Base-by-base conservation (phyloP, 92 coral and sea anemone genomes). In the Parazoanthus atlanticus region DNA sequence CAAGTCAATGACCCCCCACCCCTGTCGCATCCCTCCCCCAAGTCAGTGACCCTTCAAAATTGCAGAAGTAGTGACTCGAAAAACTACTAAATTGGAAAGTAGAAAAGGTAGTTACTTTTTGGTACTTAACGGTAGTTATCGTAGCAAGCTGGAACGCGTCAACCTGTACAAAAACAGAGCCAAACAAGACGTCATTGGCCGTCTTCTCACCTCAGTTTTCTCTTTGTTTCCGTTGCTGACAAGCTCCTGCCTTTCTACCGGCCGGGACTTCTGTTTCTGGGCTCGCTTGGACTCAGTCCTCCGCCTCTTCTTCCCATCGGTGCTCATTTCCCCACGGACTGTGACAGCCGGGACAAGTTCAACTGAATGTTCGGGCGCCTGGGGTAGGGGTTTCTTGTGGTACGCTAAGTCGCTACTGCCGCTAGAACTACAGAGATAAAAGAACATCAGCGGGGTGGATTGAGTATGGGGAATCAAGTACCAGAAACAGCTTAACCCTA, bases 321-420 rank as follows among this genome's bases (percentile, higher is more conserved):
- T 52, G 76, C 78, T 72, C 43, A 33, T 74, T 84, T 21, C 28
- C 26, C 78, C 78, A 43, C 65, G 78, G 40, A 84, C 64, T 43
- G 64, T 23, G 25, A 84, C 87, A 84, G 28, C 77, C 17, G 87
- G 87, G 36, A 84, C 77, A 38, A 8, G 33, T 84, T 84, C 78
- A 46, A 4, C 41, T 4, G 78, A 41, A 13, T 29, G 8, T 29
- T 41, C 74, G 3, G 87, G 52, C 4, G 10, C 41, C n/a, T 47
- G 64, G 78, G 77, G 67, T 29, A 74, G 43, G 12, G 65, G 65
- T 69, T 72, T 84, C 40, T 26, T 49, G 32, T 74, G 32, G 38
- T 69, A 28, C 8, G 78, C 76, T 11, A 26, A 34, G 36, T 28
- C 77, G 77, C 87, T 74, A n/a, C 87, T 70, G 69, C 66, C 38